A percentile compares a stretch with the other conserved stretches of the same genome.
phyloP scores from a whole-genome alignment of 2,797 vertebrate genomes.

The Anguilla marmorata region DNA sequence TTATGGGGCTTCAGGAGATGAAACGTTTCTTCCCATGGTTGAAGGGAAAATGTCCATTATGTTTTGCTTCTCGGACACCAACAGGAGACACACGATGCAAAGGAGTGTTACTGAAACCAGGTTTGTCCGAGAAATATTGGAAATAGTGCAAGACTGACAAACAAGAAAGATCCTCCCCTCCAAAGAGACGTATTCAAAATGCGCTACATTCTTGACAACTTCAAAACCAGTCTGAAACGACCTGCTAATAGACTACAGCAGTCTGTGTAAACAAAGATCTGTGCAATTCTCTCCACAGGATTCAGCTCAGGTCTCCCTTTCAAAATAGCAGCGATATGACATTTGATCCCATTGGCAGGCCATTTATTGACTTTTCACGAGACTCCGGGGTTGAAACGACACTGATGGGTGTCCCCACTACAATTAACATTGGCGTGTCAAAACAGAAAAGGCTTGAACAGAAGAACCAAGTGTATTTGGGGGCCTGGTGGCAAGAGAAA shows the following conservation, averaged over 20 bases:
- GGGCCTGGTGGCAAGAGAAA: background rate
- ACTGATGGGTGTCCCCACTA: background rate
- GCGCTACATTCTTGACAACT: constrained; percentile 65
- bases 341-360: constrained; percentile 14
- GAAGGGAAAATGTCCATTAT: constrained; percentile 67
- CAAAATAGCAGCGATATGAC: constrained; percentile 62
- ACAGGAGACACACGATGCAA: constrained; percentile 60
- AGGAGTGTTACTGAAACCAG: constrained; percentile 58
- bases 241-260: constrained; percentile 42
- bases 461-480: background rate
- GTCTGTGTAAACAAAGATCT: constrained; percentile 55
- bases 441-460: background rate
- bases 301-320: constrained; percentile 61
- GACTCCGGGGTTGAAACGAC: constrained; percentile 11
- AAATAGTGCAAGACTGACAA: constrained; percentile 77
- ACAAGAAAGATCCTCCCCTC: constrained; percentile 69
- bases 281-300: constrained; percentile 44
- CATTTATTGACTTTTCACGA: constrained; percentile 1
- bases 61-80: constrained; percentile 60
- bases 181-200: constrained; percentile 59
- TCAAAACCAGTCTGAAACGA: constrained; percentile 49
- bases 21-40: constrained; percentile 15
- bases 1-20: background rate
- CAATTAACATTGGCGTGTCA: background rate
- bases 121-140: constrained; percentile 58